Conservation (phyloP, 2,888 invertebrate species). For the Pharmacophagus antenor region DNA sequence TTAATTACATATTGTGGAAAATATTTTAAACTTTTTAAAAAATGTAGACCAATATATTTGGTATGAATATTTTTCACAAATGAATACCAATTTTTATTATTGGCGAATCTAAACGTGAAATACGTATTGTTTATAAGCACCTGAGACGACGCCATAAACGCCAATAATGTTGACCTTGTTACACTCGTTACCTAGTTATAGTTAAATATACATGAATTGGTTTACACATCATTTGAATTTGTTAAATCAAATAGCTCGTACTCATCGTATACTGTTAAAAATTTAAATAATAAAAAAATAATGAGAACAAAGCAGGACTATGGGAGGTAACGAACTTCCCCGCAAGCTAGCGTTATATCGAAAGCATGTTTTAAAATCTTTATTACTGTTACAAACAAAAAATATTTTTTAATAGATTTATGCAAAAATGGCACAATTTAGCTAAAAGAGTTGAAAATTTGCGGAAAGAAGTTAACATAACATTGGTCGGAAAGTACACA, state of each 20-base stretch:
- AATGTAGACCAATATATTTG: too few species aligned
- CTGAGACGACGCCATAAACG: background rate
- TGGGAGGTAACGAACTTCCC: too few species aligned
- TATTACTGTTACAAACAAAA: background rate
- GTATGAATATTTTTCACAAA: too few species aligned
- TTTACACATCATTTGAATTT: too few species aligned
- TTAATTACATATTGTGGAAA: too few species aligned
- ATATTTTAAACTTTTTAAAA: too few species aligned
- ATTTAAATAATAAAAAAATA: too few species aligned
- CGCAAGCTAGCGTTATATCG: too few species aligned
- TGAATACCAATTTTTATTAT: too few species aligned
- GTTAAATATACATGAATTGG: background rate
- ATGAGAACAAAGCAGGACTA: too few species aligned
- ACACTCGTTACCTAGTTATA: background rate
- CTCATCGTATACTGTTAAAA: too few species aligned
- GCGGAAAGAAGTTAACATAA: conserved; percentile 92
- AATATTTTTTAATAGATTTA: conserved; percentile 77
- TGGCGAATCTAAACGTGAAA: background rate
- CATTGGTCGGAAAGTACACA: conserved; percentile 98
- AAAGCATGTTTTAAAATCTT: background rate
- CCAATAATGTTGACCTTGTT: background rate
- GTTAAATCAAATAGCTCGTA: too few species aligned
- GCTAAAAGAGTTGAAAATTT: conserved; percentile 92
- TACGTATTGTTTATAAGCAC: background rate
- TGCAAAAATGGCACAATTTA: conserved; percentile 94